phyloP scores from a whole-genome alignment of 2,113 vertebrate species.

The Sprattus sprattus region DNA sequence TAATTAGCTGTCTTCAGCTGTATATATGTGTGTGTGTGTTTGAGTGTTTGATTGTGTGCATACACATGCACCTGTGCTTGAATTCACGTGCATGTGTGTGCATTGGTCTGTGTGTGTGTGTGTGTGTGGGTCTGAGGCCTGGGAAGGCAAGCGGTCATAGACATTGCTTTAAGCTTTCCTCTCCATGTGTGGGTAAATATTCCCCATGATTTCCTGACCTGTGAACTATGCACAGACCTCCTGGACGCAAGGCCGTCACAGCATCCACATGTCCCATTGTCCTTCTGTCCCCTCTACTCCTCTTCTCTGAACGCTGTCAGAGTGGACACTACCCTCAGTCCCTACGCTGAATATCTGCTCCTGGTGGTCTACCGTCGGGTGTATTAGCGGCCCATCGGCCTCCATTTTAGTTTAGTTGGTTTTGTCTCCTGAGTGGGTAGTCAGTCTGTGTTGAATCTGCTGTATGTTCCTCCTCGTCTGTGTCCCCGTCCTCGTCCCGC shows the following conservation, averaged over 20 bases:
- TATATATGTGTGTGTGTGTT: slow-evolving; percentile 3
- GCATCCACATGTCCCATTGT: neutral
- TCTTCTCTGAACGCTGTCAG: neutral
- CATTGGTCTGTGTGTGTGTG: neutral
- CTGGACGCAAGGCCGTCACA: slow-evolving; percentile 36
- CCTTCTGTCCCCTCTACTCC: neutral
- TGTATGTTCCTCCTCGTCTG: neutral
- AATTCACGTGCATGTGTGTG: neutral
- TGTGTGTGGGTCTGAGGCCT: neutral
- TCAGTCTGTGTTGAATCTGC: neutral
- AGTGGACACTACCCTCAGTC: neutral
- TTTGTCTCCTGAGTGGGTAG: neutral
- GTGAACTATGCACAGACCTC: slow-evolving; percentile 60
- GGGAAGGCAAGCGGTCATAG: neutral
- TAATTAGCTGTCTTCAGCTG: slow-evolving; percentile 3
- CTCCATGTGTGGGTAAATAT: neutral
- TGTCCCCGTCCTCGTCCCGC: neutral
- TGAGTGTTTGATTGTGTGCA: neutral
- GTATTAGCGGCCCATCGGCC: neutral
- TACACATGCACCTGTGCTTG: no score
- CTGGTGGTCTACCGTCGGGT: neutral
- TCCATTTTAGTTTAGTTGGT: neutral
- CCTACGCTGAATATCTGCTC: neutral
- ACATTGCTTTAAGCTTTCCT: neutral
- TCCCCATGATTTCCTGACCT: neutral